These are phyloP conservation scores for Anagyrus pseudococci DNA, from an alignment of 2,888 invertebrate species.

Conservation along the genomic window DNA sequence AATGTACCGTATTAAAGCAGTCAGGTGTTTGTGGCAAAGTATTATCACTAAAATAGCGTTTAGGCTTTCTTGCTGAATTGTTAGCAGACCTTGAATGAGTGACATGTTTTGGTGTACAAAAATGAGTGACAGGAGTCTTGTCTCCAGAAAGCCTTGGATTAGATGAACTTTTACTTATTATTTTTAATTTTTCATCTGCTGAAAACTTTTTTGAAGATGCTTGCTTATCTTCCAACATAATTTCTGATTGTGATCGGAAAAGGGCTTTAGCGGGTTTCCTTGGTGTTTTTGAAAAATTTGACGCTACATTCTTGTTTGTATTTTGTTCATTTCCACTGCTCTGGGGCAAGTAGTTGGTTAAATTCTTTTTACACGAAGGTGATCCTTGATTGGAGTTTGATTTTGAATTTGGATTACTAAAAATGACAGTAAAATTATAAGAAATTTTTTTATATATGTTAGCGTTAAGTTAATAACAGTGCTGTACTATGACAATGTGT, in stretches of 20 bases:
- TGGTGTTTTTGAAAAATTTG: conserved; percentile 25
- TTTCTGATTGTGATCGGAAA: conserved; percentile 42
- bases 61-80: conserved; percentile 46
- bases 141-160: conserved; percentile 41
- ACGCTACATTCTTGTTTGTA: conserved; percentile 31
- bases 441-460: no score
- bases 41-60: conserved; percentile 54
- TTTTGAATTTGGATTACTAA: conserved; percentile 8
- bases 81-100: conserved; percentile 40
- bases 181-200: conserved; percentile 47
- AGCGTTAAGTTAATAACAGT: no score
- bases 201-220: conserved; percentile 33
- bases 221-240: conserved; percentile 27
- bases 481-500: not conserved
- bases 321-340: conserved; percentile 16
- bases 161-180: conserved; percentile 43
- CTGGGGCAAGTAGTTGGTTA: conserved; percentile 28
- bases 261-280: conserved; percentile 30
- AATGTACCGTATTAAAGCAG: conserved; percentile 63
- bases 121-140: conserved; percentile 48
- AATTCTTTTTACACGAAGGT: conserved; percentile 32
- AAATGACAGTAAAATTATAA: not conserved
- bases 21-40: conserved; percentile 62
- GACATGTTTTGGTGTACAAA: conserved; percentile 50
- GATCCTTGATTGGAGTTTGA: conserved; percentile 12